Evolutionary conservation across 2,113 vertebrate species (phyloP), one percentile per base, ranked within the genome.

Genomic region (Corythoichthys intestinalis): DNA sequence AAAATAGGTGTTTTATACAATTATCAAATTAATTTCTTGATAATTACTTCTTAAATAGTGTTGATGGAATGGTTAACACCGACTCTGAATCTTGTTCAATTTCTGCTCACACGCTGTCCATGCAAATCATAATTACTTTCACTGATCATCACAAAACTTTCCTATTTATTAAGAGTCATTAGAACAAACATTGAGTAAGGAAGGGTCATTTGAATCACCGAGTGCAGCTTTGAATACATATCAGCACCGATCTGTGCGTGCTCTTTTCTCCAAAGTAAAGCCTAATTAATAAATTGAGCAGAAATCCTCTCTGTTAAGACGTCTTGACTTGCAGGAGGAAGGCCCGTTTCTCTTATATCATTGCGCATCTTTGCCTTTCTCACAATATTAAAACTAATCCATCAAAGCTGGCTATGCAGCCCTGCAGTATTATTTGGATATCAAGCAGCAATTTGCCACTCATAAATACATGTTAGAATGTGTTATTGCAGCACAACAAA

Each of bases 351-450:
- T 57, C 60, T 82, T 81, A 81, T 83, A 85, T 88, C 75, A 76
- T 69, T 44, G 48, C 1, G 65, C 72, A 76, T 84, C 74, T 86
- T 78, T 78, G 76, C 76, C 83, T 83, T 76, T 80, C 80, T 66
- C 69, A 47, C 46, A 65, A 90, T 91, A 92, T 91, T 92, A 92
- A 90, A 92, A 91, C 74, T 60, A 80, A 90, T 91, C 90, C 84
- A 91, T 91, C 91, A 91, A 69, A 67, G 71, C 70, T 82, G 85
- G 86, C 77, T 69, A 20, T 0, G 59, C 72, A 66, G 46, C 69
- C 69, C 67, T 14, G 64, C 69, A 35, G 82, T 69, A 73, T 85
- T 87, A 87, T 87, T 86, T 85, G 81, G 83, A 86, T 85, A 90
- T 86, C 81, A 88, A 86, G 85, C 83, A 84, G 75, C 78, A 85